Conservation (phyloP, 2,113 vertebrate genomes). For the Polypterus senegalus region DNA sequence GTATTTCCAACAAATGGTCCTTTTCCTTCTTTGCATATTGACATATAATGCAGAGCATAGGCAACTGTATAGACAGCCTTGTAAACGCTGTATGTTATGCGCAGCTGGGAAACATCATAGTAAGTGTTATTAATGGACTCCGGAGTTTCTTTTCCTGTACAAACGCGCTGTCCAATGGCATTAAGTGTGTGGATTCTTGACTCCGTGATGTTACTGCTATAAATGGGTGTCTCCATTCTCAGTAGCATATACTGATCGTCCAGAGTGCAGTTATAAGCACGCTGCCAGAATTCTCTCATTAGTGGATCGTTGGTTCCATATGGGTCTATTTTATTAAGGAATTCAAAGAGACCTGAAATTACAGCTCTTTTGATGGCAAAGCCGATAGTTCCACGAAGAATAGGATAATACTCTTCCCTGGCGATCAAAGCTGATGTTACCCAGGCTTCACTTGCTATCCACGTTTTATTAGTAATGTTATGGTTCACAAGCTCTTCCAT, state of each 20-base stretch:
- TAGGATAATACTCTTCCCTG: conserved; percentile 42
- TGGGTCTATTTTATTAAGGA: conserved; percentile 53
- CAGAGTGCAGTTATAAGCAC: conserved; percentile 64
- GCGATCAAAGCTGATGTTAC: conserved; percentile 61
- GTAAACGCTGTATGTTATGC: conserved; percentile 68
- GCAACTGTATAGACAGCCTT: conserved; percentile 68
- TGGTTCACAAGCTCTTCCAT: conserved; percentile 44
- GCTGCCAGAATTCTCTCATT: conserved; percentile 69
- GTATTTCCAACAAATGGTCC: conserved; percentile 42
- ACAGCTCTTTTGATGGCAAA: conserved; percentile 53
- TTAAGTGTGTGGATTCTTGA: conserved; percentile 15
- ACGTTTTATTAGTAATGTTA: conserved; percentile 63
- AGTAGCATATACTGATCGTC: conserved; percentile 29
- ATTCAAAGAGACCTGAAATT: conserved; percentile 48
- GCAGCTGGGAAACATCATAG: conserved; percentile 61
- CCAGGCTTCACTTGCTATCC: conserved; percentile 71
- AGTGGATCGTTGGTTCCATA: conserved; percentile 37
- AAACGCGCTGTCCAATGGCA: conserved; percentile 34
- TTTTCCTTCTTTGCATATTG: conserved; percentile 30
- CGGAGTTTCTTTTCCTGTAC: conserved; percentile 51
- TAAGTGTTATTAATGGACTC: conserved; percentile 54
- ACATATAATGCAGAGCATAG: conserved; percentile 52
- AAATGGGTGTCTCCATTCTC: not conserved
- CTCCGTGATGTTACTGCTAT: conserved; percentile 19
- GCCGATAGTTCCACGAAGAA: conserved; percentile 61